phyloP scores from a whole-genome alignment of 2,113 vertebrate genomes.

The Ochotona princeps region DNA sequence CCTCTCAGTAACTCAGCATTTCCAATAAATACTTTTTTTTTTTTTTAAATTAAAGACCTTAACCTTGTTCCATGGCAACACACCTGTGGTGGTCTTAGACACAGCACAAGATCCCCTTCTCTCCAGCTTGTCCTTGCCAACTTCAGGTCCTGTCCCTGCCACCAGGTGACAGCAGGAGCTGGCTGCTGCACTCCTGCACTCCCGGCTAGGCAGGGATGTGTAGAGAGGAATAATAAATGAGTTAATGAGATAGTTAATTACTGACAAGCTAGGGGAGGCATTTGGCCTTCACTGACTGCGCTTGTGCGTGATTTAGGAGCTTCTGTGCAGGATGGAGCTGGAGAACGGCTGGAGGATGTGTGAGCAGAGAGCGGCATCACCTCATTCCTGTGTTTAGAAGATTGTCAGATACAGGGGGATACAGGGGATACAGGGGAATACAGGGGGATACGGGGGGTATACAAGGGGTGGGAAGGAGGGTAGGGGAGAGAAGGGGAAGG shows the following conservation, averaged over 20 bases:
- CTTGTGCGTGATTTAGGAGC: background rate
- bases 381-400: background rate
- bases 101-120: rapidly evolving
- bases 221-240: conserved; percentile 48
- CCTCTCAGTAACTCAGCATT: too few species aligned
- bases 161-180: background rate
- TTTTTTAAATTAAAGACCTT: too few species aligned
- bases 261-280: conserved; percentile 32
- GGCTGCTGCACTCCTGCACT: background rate
- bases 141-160: background rate
- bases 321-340: background rate
- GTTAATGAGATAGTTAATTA: conserved; percentile 52
- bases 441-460: too few species aligned
- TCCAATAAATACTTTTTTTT: too few species aligned
- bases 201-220: background rate
- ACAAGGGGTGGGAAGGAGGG: too few species aligned
- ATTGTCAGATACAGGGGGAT: too few species aligned
- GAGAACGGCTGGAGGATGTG: background rate
- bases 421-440: too few species aligned
- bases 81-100: background rate
- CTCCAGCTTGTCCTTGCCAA: background rate
- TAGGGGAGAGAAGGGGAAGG: too few species aligned
- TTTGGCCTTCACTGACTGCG: conserved; percentile 4
- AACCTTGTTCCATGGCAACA: rapidly evolving
- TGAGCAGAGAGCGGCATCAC: background rate